Evolutionary conservation across 2,888 invertebrate species (phyloP), one percentile per base, ranked within the genome.

Genomic region (Tetheella fluctuosa): DNA sequence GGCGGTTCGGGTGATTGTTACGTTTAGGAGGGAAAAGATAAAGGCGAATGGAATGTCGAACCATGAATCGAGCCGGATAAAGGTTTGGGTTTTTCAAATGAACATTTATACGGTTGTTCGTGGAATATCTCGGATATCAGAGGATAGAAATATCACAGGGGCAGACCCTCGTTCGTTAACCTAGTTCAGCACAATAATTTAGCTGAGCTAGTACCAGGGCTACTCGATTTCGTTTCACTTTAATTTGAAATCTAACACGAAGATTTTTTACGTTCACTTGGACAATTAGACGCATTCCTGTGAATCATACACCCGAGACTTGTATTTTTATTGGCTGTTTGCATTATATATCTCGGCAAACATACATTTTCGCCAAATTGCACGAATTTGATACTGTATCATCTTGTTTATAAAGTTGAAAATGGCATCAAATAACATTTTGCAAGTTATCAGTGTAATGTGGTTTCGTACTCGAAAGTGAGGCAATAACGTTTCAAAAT

Each of bases 251-350:
- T 86, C 79, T 82, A 85, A 86, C 84, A 83, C 84, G 83, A 84
- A 78, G 77, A 74, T 84, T 80, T 81, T 83, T 86, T 81, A 80
- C 85, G 79, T 83, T 83, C 85, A 84, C 82, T 80, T 80, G 81
- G 78, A 87, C 80, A 89, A 90, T 90, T 89, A 90, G 88, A 85
- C 81, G 83, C 88, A 90, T 91, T 88, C 89, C 86, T 81, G 81
- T 88, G 90, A 90, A 73, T 89, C 90, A 90, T 85, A 88, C 89
- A 89, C 77, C 83, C 89, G 87, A 84, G 88, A 86, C 88, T 81
- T 82, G 83, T 83, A 86, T 86, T 88, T 89, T 89, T 89, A 89
- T 89, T 89, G 85, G 83, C 76, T 80, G 84, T 87, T 88, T 85
- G 84, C 86, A 84, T 84, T 88, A 83, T 75, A 80, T 83, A 84